phyloP scores from a whole-genome alignment of 2,888 invertebrate genomes.

The Smittia aterrima region DNA sequence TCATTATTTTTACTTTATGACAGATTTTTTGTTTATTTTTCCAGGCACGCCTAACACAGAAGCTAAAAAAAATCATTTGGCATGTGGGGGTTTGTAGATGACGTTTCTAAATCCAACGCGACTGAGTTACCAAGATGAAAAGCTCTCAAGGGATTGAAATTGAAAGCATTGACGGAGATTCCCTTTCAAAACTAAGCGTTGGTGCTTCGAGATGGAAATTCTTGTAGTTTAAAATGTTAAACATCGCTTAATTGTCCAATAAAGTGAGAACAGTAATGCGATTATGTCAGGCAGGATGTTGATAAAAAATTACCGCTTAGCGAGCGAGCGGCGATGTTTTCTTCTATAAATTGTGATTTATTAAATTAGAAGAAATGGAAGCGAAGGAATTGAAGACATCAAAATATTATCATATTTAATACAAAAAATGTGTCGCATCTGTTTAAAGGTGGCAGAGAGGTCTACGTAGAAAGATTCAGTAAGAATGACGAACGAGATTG shows the following conservation, averaged over 20 bases:
- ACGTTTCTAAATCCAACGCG: no score
- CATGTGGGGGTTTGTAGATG: no score
- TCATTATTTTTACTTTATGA: neutral
- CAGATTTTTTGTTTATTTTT: constrained; percentile 1
- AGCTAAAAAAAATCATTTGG: neutral
- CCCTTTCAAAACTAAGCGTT: neutral
- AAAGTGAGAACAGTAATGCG: neutral
- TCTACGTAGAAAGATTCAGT: no score
- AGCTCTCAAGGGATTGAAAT: no score
- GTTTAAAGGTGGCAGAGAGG: neutral
- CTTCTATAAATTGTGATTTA: neutral
- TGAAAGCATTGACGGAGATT: no score
- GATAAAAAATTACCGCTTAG: neutral
- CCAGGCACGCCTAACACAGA: neutral
- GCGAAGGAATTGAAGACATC: neutral
- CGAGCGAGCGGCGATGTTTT: neutral
- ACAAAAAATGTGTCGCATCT: neutral
- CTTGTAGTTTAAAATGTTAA: neutral
- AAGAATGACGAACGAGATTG: no score
- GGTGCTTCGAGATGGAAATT: neutral
- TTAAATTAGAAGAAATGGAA: constrained; percentile 11
- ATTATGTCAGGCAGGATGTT: constrained; percentile 4
- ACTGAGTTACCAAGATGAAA: no score
- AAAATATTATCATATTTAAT: constrained; percentile 1
- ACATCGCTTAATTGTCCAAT: neutral